These are phyloP conservation scores for Brevipalpus yothersi DNA, from an alignment of 1,140 invertebrate species.

Conservation along the genomic window DNA sequence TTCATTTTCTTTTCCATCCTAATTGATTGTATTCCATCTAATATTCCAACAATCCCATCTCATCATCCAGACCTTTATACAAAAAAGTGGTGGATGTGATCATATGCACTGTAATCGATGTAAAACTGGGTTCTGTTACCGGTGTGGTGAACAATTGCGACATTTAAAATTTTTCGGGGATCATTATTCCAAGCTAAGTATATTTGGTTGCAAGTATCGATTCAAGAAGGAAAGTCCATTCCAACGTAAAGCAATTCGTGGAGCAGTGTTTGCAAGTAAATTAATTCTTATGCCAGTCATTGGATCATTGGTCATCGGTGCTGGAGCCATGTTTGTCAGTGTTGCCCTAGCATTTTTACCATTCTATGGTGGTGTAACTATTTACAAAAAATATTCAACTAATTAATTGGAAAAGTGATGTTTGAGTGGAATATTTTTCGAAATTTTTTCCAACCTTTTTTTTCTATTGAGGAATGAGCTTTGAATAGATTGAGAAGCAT, in stretches of 20 bases:
- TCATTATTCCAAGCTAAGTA: constrained; percentile 21
- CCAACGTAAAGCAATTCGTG: constrained; percentile 19
- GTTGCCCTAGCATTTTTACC: constrained; percentile 18
- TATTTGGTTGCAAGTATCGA: constrained; percentile 23
- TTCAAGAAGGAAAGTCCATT: constrained; percentile 19
- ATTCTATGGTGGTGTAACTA: constrained; percentile 15
- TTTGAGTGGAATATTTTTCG: neutral
- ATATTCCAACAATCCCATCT: too few relatives aligned
- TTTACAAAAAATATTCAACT: neutral
- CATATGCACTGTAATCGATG: constrained; percentile 24
- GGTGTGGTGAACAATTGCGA: constrained; percentile 20
- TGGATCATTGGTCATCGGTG: constrained; percentile 16
- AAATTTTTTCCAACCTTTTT: neutral
- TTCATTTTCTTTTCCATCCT: too few relatives aligned
- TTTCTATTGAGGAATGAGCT: neutral
- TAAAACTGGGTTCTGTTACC: constrained; percentile 23
- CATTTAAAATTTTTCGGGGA: constrained; percentile 21
- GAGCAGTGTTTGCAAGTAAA: constrained; percentile 22
- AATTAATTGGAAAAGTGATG: neutral
- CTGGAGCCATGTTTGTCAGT: constrained; percentile 16
- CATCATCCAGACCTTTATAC: constrained; percentile 22
- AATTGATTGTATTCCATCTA: too few relatives aligned
- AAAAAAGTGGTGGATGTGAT: constrained; percentile 22
- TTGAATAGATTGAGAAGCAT: neutral
- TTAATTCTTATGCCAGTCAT: constrained; percentile 17